Percentiles rank a stretch among this genome's conserved stretches.
phyloP scores from a whole-genome alignment of 64 coral and sea anemone species.

The Montipora efflorescens region DNA sequence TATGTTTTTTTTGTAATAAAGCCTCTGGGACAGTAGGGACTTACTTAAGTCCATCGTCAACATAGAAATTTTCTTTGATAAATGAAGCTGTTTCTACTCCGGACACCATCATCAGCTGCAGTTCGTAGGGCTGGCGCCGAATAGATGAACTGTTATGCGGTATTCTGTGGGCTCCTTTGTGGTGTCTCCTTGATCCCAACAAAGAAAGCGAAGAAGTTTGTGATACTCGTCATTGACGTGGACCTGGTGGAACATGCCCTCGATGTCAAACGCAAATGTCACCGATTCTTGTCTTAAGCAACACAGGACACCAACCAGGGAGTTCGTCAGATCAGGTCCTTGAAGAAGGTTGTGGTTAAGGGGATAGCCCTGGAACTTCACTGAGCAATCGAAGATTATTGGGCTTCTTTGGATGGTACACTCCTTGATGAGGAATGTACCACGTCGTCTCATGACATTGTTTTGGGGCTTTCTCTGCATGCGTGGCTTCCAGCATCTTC shows the following conservation, averaged over 20 bases:
- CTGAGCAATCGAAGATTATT: conserved; percentile 42
- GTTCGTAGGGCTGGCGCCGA: background rate
- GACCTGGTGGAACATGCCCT: conserved; percentile 28
- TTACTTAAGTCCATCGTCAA: background rate
- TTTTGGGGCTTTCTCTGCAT: conserved; percentile 47
- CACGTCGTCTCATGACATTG: background rate
- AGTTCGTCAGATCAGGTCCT: conserved; percentile 62
- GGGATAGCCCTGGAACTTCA: conserved; percentile 29
- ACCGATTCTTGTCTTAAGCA: conserved; percentile 51
- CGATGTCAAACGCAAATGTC: conserved; percentile 32
- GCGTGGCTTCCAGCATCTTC: background rate
- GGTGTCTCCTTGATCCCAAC: conserved; percentile 38
- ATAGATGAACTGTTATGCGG: background rate
- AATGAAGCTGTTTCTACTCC: background rate
- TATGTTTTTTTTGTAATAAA: background rate
- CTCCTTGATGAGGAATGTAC: conserved; percentile 54
- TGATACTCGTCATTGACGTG: background rate
- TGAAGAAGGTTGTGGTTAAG: conserved; percentile 33
- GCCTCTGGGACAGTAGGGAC: background rate
- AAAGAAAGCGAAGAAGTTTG: conserved; percentile 38
- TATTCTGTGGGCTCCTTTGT: conserved; percentile 6
- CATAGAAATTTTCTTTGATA: background rate
- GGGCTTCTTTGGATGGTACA: conserved; percentile 45
- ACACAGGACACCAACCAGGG: conserved; percentile 42
- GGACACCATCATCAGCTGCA: conserved; percentile 13